Base-by-base conservation (phyloP, 2,113 vertebrate genomes). In the Syngnathus typhle region DNA sequence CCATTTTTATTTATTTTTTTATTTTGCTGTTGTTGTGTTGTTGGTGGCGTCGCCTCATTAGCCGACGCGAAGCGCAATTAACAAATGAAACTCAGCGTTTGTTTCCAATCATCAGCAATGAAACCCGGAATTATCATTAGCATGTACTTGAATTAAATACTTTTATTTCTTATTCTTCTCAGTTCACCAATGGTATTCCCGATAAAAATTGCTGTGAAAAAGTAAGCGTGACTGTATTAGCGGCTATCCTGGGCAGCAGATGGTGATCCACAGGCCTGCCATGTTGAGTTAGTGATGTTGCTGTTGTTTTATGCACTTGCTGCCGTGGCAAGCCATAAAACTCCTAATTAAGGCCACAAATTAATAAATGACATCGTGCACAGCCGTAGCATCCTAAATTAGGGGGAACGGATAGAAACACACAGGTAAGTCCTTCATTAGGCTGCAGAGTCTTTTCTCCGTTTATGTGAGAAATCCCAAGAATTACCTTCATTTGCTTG, bases 211-310 rank as follows among this genome's bases (percentile, higher is more conserved):
- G 93, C 94, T 93, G 94, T 93, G 95, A 96, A 95, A 95, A 95
- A 93, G 95, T 96, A 96, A 98, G 94, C 95, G 94, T 95, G 93
- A 94, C 94, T 96, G 94, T 96, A 96, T 96, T 96, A 98, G 95
- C 92, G 59, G 93, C 94, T 95, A 95, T 94, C 93, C 85, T 86
- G 91, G 90, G 93, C 93, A 96, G 93, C 96, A 97, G 95, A 96
- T 98, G 95, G 95, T 91, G 93, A 94, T 95, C 92, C 87, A 91
- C 91, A 90, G 92, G 93, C 91, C 93, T 95, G 95, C 94, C 94
- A 95, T 92, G 93, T 94, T 95, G 93, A 94, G 94, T 96, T 95
- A 97, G 93, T 91, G 93, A 94, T 95, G 95, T 95, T 88, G 90
- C 90, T 88, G 91, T 90, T 86, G 90, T 92, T 93, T 95, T 94